Conservation (phyloP, 1,140 invertebrate species). For the Andricus grossulariae region DNA sequence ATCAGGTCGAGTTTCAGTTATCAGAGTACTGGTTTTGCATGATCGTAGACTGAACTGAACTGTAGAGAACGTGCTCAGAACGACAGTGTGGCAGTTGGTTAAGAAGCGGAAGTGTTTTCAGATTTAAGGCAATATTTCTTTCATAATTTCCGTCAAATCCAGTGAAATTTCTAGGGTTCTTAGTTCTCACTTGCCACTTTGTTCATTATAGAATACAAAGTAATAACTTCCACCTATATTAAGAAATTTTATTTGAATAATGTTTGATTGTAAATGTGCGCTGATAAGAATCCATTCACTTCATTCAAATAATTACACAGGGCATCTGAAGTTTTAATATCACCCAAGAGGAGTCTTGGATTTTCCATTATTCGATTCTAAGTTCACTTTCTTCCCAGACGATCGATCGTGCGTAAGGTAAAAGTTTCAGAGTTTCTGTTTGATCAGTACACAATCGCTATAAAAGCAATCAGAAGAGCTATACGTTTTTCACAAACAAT, state of each 20-base stretch:
- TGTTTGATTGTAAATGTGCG: no score
- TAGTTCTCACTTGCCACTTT: no score
- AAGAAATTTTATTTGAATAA: background rate
- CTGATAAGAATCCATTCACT: no score
- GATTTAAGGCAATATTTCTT: conserved; percentile 20
- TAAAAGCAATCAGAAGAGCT: conserved; percentile 10
- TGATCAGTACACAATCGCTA: conserved; percentile 50
- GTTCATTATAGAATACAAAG: no score
- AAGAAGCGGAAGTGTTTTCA: conserved; percentile 25
- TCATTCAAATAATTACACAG: no score
- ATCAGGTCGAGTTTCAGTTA: conserved; percentile 6
- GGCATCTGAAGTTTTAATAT: background rate
- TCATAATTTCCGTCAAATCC: background rate
- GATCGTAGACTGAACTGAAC: conserved; percentile 60
- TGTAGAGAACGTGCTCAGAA: conserved; percentile 38
- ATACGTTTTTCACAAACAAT: background rate
- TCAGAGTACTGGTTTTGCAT: conserved; percentile 50
- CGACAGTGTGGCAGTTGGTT: conserved; percentile 1
- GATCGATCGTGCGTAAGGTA: conserved; percentile 55
- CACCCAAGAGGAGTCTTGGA: no score
- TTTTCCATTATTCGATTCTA: background rate
- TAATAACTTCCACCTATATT: background rate
- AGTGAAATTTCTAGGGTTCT: no score
- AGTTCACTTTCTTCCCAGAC: conserved; percentile 55
- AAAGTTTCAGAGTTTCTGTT: conserved; percentile 56